A percentile compares a stretch with the other conserved stretches of the same genome.
These are phyloP conservation scores for Buteo buteo DNA, from an alignment of 2,113 vertebrate genomes.

Conservation along the genomic window DNA sequence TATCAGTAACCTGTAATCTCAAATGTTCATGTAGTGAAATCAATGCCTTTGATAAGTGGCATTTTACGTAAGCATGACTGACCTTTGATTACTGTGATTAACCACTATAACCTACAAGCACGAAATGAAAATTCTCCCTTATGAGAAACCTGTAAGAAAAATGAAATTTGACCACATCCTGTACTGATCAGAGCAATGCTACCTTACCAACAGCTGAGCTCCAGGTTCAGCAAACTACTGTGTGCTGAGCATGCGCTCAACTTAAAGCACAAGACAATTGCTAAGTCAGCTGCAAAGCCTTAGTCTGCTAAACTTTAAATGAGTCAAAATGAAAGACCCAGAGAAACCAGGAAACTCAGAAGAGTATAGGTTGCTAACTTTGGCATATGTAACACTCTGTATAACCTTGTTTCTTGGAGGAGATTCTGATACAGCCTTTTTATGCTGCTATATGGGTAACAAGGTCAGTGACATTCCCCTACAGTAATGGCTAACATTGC, in stretches of 20 bases:
- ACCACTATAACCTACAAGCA: neutral
- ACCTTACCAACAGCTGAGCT: neutral
- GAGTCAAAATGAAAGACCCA: neutral
- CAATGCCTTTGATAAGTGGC: neutral
- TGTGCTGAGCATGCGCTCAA: accelerated
- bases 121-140: neutral
- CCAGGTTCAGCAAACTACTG: neutral
- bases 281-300: neutral
- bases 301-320: neutral
- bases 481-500: neutral
- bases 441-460: neutral
- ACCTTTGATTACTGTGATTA: neutral
- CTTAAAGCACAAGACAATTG: neutral
- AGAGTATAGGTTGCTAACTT: too few relatives aligned
- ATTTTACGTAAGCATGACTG: neutral
- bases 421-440: neutral
- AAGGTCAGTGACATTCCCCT: neutral
- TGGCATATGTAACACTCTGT: accelerated
- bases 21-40: neutral
- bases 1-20: neutral
- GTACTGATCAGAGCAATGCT: neutral
- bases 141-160: neutral
- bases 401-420: neutral
- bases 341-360: neutral
- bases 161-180: neutral